Percentiles rank a stretch among this genome's conserved stretches.
Conservation (phyloP, 2,888 invertebrate species). For the Diarsia dahlii region DNA sequence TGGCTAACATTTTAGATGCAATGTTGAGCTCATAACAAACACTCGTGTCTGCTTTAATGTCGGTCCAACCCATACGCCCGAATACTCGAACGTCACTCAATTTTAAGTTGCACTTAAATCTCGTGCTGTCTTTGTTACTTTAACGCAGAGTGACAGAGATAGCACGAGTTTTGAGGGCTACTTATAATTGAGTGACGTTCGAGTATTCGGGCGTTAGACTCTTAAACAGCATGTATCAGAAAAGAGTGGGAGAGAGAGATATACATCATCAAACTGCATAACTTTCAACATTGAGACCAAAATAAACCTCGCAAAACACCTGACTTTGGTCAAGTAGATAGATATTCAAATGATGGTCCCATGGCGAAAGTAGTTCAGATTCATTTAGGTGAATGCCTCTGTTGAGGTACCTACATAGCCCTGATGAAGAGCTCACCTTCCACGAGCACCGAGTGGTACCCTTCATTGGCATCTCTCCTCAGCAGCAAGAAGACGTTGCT, state of each 20-base stretch:
- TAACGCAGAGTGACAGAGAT: too few species aligned
- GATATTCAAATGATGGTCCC: background rate
- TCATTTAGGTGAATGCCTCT: background rate
- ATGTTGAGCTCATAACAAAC: background rate
- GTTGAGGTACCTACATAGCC: background rate
- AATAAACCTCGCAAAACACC: background rate
- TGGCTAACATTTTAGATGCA: background rate
- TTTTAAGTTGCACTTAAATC: too few species aligned
- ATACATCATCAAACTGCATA: background rate
- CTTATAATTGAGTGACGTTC: too few species aligned
- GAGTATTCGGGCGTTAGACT: too few species aligned
- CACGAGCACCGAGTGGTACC: conserved; percentile 72
- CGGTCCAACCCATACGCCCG: background rate
- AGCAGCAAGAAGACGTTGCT: conserved; percentile 81
- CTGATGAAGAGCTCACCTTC: conserved; percentile 73
- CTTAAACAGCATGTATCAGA: background rate
- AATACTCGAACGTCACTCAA: too few species aligned
- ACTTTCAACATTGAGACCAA: background rate
- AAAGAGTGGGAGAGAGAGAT: background rate
- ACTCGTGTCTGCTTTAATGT: background rate
- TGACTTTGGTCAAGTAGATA: background rate
- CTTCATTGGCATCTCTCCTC: conserved; percentile 78
- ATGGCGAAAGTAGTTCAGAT: background rate
- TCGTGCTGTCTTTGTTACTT: too few species aligned
- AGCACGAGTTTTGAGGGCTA: too few species aligned